These are phyloP conservation scores for Danio jaintianensis DNA, from an alignment of 2,797 vertebrate genomes.

Conservation along the genomic window DNA sequence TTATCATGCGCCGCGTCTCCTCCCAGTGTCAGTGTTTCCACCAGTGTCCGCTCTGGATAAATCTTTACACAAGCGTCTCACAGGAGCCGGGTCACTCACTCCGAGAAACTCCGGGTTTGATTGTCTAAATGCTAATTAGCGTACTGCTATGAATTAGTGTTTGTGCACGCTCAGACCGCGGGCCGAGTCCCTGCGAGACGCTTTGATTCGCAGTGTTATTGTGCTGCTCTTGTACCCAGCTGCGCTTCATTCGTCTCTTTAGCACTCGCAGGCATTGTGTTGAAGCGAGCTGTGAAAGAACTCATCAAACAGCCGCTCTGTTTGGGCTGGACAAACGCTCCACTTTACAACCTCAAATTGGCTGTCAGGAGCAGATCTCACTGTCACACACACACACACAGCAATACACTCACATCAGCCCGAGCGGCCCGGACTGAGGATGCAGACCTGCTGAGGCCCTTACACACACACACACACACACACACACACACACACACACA, in stretches of 20 bases:
- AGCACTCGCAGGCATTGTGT: slow-evolving; percentile 76
- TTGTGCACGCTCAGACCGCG: slow-evolving; percentile 42
- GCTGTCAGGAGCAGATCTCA: slow-evolving; percentile 76
- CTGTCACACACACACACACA: slow-evolving; percentile 66
- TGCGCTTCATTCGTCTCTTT: slow-evolving; percentile 83
- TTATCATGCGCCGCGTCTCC: slow-evolving; percentile 77
- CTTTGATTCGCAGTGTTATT: slow-evolving; percentile 81
- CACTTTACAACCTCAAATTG: slow-evolving; percentile 82
- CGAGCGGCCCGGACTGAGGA: background rate
- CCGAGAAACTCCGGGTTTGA: slow-evolving; percentile 59
- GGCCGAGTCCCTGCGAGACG: slow-evolving; percentile 40
- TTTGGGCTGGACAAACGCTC: slow-evolving; percentile 79
- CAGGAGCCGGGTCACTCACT: slow-evolving; percentile 67
- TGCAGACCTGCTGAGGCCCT: no score
- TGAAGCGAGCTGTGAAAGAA: slow-evolving; percentile 73
- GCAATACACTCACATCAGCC: slow-evolving; percentile 51
- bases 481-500: no score
- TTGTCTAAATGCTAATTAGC: slow-evolving; percentile 59
- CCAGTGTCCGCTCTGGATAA: slow-evolving; percentile 80
- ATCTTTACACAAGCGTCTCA: slow-evolving; percentile 77
- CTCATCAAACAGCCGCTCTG: slow-evolving; percentile 77
- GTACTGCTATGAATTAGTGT: slow-evolving; percentile 64
- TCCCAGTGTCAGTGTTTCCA: slow-evolving; percentile 79
- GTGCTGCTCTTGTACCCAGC: slow-evolving; percentile 80
- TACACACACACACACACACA: no score